Conservation (phyloP, 2,888 invertebrate species). For the Drosophila mettleri region DNA sequence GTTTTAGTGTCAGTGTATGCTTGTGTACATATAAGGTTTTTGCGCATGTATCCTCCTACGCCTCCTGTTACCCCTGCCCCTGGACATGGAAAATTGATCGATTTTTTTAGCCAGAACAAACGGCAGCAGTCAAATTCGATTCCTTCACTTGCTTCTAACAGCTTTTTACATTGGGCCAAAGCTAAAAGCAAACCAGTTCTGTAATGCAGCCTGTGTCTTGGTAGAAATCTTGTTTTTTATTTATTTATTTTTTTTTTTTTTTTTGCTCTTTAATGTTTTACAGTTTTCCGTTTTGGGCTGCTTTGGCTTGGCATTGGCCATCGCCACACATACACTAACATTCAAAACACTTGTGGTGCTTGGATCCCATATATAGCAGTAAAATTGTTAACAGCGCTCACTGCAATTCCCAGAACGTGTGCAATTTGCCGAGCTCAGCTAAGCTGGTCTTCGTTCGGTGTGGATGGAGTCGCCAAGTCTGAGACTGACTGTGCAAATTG, state of each 20-base stretch:
- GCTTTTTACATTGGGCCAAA: slow-evolving; percentile 44
- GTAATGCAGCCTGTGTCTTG: slow-evolving; percentile 56
- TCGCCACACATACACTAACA: slow-evolving; percentile 32
- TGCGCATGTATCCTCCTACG: slow-evolving; percentile 71
- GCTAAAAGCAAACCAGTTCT: slow-evolving; percentile 73
- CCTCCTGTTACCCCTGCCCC: slow-evolving; percentile 34
- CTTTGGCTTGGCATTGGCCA: slow-evolving; percentile 66
- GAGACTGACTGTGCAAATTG: slow-evolving; percentile 47
- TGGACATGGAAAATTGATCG: slow-evolving; percentile 56
- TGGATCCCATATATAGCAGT: slow-evolving; percentile 30
- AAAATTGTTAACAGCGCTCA: slow-evolving; percentile 54
- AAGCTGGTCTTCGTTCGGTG: slow-evolving; percentile 31
- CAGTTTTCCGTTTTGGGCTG: slow-evolving; percentile 71
- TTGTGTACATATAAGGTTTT: slow-evolving; percentile 48
- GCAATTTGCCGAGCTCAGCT: slow-evolving; percentile 58
- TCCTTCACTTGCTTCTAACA: slow-evolving; percentile 52
- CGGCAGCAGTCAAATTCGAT: slow-evolving; percentile 37
- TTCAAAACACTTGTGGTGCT: slow-evolving; percentile 51
- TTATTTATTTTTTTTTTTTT: slow-evolving; percentile 51
- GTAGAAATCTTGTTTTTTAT: slow-evolving; percentile 66
- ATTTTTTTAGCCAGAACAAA: slow-evolving; percentile 66
- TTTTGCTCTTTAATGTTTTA: too few species aligned
- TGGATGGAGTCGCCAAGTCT: slow-evolving; percentile 55
- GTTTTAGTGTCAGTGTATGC: slow-evolving; percentile 31
- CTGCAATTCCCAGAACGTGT: slow-evolving; percentile 73